Evolutionary conservation across 2,797 vertebrate genomes (phyloP), one percentile per base, ranked within the genome.

Genomic region (Pteronotus mesoamericanus): DNA sequence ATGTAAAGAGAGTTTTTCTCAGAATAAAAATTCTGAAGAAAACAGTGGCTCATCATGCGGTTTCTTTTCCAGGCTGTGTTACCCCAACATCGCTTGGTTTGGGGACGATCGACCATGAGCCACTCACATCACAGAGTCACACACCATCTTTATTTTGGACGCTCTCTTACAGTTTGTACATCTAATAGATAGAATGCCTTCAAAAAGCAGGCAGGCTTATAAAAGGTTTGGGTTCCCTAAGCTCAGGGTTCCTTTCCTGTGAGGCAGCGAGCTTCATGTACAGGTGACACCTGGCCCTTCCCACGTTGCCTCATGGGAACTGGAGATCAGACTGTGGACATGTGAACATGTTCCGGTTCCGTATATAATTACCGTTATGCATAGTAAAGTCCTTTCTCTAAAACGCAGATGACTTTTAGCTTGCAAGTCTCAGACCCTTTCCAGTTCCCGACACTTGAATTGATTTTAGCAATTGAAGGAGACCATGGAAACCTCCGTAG

Each of bases 181-280:
- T 3, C 0, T 66, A 5, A 19, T 34, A 9, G 22, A 37, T 0
- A 34, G 1, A 14, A 21, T 6, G 1, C 37, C 11, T 83, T 72
- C 9, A 22, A 61, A 68, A 5, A 3, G n/a, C 16, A 92, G 37
- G 16, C 6, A 66, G 18, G 4, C 6, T 46, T 32, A n/a, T 9
- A 18, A 55, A 79, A 59, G 14, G 22, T 10, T 24, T 3, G 4
- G 2, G 18, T 0, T 85, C 14, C 37, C 18, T 48, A 32, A 46
- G 3, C 22, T 53, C 19, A 21, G 15, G 12, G 1, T 21, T n/a
- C 24, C 34, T 61, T 32, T 16, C 2, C 6, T 8, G 3, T 11
- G 22, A 34, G 1, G 32, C 0, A 48, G 11, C 6, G 2, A 57
- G 19, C 1, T 12, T 46, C 37, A 22, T 3, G 24, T 1, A 1